Conservation (phyloP, 37 sponge, comb jelly and placozoan species). For the Crambe crambe region DNA sequence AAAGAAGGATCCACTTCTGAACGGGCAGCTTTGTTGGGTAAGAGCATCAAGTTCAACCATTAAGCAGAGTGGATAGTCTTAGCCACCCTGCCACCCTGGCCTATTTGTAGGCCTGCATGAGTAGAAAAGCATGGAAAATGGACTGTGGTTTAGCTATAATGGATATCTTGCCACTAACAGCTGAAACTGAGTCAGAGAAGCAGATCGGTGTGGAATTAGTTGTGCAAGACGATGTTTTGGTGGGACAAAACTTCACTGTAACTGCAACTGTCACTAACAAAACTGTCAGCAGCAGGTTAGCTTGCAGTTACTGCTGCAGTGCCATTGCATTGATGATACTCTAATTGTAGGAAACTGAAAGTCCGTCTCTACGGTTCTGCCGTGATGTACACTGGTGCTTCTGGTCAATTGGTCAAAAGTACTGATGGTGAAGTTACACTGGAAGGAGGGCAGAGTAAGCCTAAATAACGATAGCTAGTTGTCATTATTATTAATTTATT, state of each 20-base stretch:
- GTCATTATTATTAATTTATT: not conserved
- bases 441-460: not conserved
- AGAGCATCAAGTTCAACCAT: not conserved
- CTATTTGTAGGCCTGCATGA: not conserved
- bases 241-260: conserved; percentile 39
- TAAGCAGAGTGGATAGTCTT: no score
- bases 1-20: conserved; percentile 18
- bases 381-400: conserved; percentile 37
- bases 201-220: conserved; percentile 26
- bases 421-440: not conserved
- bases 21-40: conserved; percentile 47
- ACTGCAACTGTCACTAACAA: conserved; percentile 40
- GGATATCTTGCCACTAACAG: not conserved
- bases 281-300: not conserved
- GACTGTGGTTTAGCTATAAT: not conserved
- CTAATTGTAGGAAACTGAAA: not conserved
- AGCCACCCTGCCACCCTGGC: not conserved
- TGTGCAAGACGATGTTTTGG: conserved; percentile 20
- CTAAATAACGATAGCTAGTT: not conserved
- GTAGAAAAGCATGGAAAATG: not conserved
- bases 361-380: conserved; percentile 15
- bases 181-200: conserved; percentile 10
- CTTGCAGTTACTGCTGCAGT: not conserved
- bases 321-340: not conserved
- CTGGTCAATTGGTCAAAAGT: conserved; percentile 29